Evolutionary conservation across 1,140 invertebrate genomes (phyloP).

Genomic region (Littorina saxatilis): DNA sequence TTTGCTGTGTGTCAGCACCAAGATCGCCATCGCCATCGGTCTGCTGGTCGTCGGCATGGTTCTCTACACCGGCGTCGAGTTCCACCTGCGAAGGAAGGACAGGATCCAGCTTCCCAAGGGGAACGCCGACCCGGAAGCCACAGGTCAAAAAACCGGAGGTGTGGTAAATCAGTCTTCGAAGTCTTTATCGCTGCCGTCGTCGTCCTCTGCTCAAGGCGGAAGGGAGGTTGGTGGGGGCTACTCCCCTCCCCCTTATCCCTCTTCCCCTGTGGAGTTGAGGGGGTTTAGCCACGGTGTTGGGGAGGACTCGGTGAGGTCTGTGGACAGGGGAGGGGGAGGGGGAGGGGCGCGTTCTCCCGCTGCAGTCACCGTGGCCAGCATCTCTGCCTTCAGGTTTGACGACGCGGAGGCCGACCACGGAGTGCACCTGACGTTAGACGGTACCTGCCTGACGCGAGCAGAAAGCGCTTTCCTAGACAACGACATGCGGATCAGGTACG

Average conservation of each 20-base stretch:
- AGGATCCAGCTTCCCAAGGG: neutral
- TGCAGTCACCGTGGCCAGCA: neutral
- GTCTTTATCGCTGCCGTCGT: too few relatives aligned
- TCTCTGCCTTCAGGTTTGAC: neutral
- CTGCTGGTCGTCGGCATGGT: conserved; percentile 37
- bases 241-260: neutral
- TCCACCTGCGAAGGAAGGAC: conserved; percentile 18
- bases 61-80: conserved; percentile 42
- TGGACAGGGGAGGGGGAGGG: neutral
- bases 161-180: too few relatives aligned
- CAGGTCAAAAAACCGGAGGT: too few relatives aligned
- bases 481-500: conserved; percentile 21
- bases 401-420: neutral
- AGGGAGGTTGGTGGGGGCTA: too few relatives aligned
- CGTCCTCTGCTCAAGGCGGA: too few relatives aligned
- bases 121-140: neutral
- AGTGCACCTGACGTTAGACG: neutral
- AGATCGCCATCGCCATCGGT: conserved; percentile 50
- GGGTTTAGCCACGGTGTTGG: too few relatives aligned
- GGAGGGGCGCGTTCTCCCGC: neutral
- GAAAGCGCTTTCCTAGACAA: conserved; percentile 26
- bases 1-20: conserved; percentile 59
- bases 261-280: neutral
- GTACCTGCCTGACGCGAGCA: neutral
- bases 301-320: neutral